Base-by-base conservation (phyloP, 2,888 invertebrate genomes). In the Euclidia mi region DNA sequence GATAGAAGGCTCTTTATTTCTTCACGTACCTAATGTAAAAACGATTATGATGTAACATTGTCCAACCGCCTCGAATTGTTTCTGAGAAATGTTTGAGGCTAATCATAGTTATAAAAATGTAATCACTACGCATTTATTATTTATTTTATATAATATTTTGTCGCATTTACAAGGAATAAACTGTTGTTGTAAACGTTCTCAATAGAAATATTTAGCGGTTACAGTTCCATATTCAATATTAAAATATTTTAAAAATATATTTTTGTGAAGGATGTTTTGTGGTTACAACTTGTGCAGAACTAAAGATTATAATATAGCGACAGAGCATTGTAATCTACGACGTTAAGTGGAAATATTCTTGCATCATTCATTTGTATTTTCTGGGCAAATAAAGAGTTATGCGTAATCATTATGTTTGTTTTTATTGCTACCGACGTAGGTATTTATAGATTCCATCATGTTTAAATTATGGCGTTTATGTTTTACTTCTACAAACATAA, bases 321-420 rank as follows among this genome's bases (percentile, higher is more conserved):
- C 77, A 78, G 76, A 82, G 72, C 81, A 84, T 84, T 84, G 84
- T 88, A 81, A 83, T 84, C 76, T 82, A 82, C 79, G 78, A 84
- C 71, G 78, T 80, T 64, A 83, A 84, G 84, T 87, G 86, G 82
- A 88, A 87, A 85, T 91, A 89, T 91, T 90, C 89, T 91, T 90
- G 88, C 89, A 91, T 88, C 85, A 90, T 93, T 91, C 76, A 90
- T 92, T 93, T 93, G 89, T 94, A 93, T 92, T 91, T 91, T 90
- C 91, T 91, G 93, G 94, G 92, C 91, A 89, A 94, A 92, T 94
- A 94, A 94, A 94, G 91, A 88, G 89, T 88, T 92, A 90, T 89
- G 88, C 88, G 86, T 90, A 89, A 87, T 81, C 77, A 76, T 65
- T 75, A 37, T 52, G 53, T 70, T 84, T 80, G 77, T 42, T 46